These are phyloP conservation scores for Branchellion lobata DNA, from an alignment of 2,888 invertebrate genomes.

Conservation along the genomic window DNA sequence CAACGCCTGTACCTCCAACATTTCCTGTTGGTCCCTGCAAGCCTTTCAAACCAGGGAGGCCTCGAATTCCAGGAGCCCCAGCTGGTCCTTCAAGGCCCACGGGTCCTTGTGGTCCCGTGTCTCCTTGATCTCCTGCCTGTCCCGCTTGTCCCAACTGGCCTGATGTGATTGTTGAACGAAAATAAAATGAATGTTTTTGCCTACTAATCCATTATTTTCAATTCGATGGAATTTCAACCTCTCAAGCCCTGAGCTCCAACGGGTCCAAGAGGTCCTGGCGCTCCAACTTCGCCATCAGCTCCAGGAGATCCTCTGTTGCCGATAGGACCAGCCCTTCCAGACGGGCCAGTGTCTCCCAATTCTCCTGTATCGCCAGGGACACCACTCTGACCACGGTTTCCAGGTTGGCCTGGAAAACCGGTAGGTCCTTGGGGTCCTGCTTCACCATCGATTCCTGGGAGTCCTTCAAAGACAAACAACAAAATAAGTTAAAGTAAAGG, in stretches of 20 bases:
- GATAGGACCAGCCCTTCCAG: conserved; percentile 22
- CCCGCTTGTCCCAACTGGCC: background rate
- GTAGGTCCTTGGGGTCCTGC: background rate
- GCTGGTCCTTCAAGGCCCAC: conserved; percentile 35
- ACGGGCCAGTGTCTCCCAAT: conserved; percentile 41
- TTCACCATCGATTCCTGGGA: background rate
- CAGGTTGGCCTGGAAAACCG: conserved; percentile 41
- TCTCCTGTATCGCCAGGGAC: conserved; percentile 32
- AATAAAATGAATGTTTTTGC: too few species aligned
- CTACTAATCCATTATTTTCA: too few species aligned
- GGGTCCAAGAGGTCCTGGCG: too few species aligned
- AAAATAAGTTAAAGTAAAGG: too few species aligned
- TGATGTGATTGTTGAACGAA: too few species aligned
- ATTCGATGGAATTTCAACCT: too few species aligned
- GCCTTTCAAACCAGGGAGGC: background rate
- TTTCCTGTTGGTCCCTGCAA: background rate
- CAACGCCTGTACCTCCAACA: background rate
- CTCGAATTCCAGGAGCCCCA: conserved; percentile 35
- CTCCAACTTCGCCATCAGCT: too few species aligned
- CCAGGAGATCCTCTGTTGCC: too few species aligned
- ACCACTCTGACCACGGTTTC: conserved; percentile 2
- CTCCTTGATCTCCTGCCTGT: background rate
- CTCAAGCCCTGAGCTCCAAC: too few species aligned
- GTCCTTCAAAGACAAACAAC: too few species aligned
- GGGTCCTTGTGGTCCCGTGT: background rate